Percentiles rank a stretch among this genome's conserved stretches.
phyloP scores from a whole-genome alignment of 2,797 vertebrate species.

The Danio tinwini region DNA sequence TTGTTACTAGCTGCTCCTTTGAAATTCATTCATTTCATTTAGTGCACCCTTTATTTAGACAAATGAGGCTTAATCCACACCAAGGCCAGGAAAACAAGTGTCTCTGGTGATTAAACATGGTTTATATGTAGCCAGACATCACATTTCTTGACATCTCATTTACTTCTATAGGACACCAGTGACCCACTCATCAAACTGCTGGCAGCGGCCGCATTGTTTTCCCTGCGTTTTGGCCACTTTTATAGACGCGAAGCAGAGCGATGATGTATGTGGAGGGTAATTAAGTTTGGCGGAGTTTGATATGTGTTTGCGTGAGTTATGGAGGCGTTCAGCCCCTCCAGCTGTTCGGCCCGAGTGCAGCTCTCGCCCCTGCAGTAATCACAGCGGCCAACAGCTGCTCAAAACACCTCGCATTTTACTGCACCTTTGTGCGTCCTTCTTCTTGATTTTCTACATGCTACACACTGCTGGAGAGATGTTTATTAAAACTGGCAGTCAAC shows the following conservation, averaged over 20 bases:
- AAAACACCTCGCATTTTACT: not conserved
- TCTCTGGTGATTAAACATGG: not conserved
- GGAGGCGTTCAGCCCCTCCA: not conserved
- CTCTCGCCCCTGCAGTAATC: not conserved
- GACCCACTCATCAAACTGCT: constrained; percentile 4
- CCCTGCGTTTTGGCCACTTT: not conserved
- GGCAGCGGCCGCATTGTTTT: constrained; percentile 6
- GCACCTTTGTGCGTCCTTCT: not conserved
- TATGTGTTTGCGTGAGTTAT: constrained; percentile 30
- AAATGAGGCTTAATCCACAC: not conserved
- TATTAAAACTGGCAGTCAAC: not conserved
- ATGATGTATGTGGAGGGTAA: constrained; percentile 22
- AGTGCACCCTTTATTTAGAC: not conserved
- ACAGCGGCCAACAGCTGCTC: constrained; percentile 13
- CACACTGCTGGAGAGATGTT: not conserved
- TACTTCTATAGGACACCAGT: constrained; percentile 22
- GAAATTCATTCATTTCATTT: not conserved
- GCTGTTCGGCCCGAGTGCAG: not conserved
- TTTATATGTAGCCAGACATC: not conserved
- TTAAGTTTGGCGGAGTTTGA: constrained; percentile 41
- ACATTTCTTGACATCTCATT: constrained; percentile 27
- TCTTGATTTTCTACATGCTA: not conserved
- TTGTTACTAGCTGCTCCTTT: not conserved
- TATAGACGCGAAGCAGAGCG: not conserved
- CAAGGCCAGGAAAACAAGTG: not conserved